Percentiles rank a stretch among this genome's conserved stretches.
Conservation (phyloP, 2,113 vertebrate species). For the Lepus timidus region DNA sequence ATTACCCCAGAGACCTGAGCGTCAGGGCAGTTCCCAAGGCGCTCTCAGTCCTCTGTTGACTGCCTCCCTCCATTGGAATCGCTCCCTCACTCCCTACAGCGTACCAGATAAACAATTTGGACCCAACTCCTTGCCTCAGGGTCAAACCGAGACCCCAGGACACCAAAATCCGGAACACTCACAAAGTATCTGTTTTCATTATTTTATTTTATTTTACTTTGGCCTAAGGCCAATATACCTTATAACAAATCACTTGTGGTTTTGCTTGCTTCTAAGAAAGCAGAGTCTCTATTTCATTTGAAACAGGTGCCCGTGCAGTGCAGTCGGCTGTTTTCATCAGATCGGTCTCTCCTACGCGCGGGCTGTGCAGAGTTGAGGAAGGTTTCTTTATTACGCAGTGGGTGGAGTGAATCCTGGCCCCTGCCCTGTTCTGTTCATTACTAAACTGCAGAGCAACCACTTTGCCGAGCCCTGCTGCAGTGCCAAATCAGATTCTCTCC, state of each 20-base stretch:
- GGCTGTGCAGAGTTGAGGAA: neutral
- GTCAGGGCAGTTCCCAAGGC: no score
- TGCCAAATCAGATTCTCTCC: constrained; percentile 33
- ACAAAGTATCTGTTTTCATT: neutral
- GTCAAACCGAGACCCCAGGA: neutral
- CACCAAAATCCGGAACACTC: neutral
- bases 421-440: constrained; percentile 60
- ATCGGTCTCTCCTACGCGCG: constrained; percentile 1
- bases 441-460: constrained; percentile 34
- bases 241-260: neutral
- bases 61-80: neutral
- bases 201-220: neutral
- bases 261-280: constrained; percentile 64
- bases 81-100: neutral
- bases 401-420: constrained; percentile 47
- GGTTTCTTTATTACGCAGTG: neutral
- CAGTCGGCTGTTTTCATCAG: constrained; percentile 44
- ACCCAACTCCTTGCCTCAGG: neutral
- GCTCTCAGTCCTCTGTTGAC: neutral
- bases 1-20: no score
- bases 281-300: constrained; percentile 61
- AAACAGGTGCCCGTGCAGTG: neutral
- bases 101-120: neutral
- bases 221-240: neutral
- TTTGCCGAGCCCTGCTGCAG: neutral